Base-by-base conservation (phyloP, 2,888 invertebrate species). In the Cataglyphis livida region DNA sequence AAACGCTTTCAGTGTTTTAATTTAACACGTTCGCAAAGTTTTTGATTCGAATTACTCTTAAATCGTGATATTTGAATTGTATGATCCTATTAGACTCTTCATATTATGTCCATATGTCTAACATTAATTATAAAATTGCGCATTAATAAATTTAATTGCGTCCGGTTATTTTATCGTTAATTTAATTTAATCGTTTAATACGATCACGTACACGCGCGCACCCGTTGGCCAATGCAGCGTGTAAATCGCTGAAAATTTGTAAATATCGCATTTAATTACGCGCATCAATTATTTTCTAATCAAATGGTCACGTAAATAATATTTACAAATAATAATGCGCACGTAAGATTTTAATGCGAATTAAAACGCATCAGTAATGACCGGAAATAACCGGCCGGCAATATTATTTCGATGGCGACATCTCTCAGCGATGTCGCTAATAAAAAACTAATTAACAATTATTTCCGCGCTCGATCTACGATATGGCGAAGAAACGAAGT, bases 241-340 rank as follows among this genome's bases (percentile, higher is more conserved):
- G 54, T 73, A 79, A 79, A 79, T 79, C 44, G 25, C 32, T 79
- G 78, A 73, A 79, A 79, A 79, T 73, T 73, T 79, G 74, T 79
- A 79, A 79, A 79, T 79, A 79, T 12, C 59, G 61, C 59, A 59
- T 79, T 61, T 25, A 79, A 79, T 79, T 73, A 73, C 41, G 44
- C 57, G 59, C 74, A 79, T 79, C 73, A 79, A 79, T 79, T 79
- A 79, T 68, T 79, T 79, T 59, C 73, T 79, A 79, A 79, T 79
- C 78, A 79, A 79, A 59, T 57, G 44, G 32, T 12, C 21, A n/a
- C n/a, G 18, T 59, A 71, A 71, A 79, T 71, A 78, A 59, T 21
- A 71, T 54, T 48, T 78, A 71, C 59, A 78, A 78, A 71, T 79
- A 73, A 79, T 61, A 79, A 71, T 12, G n/a, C 25, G 35, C 64